Base-by-base conservation (phyloP, 2,113 vertebrate species). In the Hucho hucho region DNA sequence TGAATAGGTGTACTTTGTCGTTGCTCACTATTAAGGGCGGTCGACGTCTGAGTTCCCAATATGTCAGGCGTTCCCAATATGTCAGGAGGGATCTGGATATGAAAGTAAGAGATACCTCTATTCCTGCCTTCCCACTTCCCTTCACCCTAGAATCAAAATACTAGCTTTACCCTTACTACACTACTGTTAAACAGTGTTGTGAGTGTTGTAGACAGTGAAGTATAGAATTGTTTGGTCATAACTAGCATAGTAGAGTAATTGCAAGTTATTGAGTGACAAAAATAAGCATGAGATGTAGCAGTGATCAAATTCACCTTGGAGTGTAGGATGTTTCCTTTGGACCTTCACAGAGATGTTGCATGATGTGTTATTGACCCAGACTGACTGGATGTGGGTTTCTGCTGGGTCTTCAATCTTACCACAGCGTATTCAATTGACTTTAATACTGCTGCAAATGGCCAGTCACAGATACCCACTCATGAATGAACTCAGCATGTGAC, bases 41-140 rank as follows among this genome's bases (percentile, higher is more conserved):
- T 37, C 9, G 74, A 12, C 12, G 22, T 65, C 77, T 32, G 66
- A 61, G 72, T 28, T 56, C 59, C 72, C 24, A 76, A 16, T 66
- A 58, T 25, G 70, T 24, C 65, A 71, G 49, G 75, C 28, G 72
- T 28, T 61, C 58, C 72, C 24, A 75, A 14, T 66, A 59, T 26
- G 71, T 25, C 66, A 72, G 53, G 74, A 81, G 70, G 73, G 64
- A 80, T 29, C 76, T 72, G 67, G 61, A 76, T 61, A 72, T 88
- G 32, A 83, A 84, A 86, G 84, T 86, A 85, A 83, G 79, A 75
- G 59, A 56, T 59, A 26, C 7, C 58, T 37, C 56, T 77, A 63
- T 28, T 64, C 64, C 59, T 73, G 67, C 59, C 61, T 58, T 16
- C 18, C 47, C 9, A 37, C 9, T 26, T 13, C 16, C 58, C 1